A percentile compares a stretch with the other conserved stretches of the same genome.
phyloP scores from a whole-genome alignment of 2,888 invertebrate genomes.

The Andrena bicolor region DNA sequence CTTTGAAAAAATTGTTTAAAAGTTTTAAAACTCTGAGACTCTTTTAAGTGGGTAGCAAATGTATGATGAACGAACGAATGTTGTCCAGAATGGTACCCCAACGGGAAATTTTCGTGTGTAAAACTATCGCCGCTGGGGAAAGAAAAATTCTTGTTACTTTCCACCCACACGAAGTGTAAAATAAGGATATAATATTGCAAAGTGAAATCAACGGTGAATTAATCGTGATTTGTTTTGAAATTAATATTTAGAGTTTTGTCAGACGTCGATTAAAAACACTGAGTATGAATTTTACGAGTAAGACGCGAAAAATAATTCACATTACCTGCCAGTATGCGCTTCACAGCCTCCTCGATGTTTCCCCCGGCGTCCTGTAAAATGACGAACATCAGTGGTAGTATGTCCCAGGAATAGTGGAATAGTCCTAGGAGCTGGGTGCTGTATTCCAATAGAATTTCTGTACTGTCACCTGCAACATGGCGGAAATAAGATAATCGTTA shows the following conservation, averaged over 20 bases:
- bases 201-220: neutral
- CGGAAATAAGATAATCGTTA: neutral
- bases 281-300: neutral
- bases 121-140: slow-evolving; percentile 42
- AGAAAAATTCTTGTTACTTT: slow-evolving; percentile 37
- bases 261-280: neutral
- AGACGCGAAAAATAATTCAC: neutral
- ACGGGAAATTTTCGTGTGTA: slow-evolving; percentile 41
- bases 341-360: slow-evolving; percentile 91
- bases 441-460: slow-evolving; percentile 89
- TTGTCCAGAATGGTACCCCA: slow-evolving; percentile 19
- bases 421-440: slow-evolving; percentile 87
- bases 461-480: slow-evolving; percentile 55
- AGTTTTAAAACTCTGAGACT: neutral
- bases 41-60: slow-evolving; percentile 40
- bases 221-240: neutral
- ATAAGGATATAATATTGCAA: neutral
- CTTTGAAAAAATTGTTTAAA: neutral
- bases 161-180: neutral
- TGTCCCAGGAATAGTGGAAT: slow-evolving; percentile 92
- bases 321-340: slow-evolving; percentile 92
- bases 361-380: slow-evolving; percentile 91
- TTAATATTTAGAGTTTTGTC: neutral
- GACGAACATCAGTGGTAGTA: slow-evolving; percentile 92
- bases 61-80: slow-evolving; percentile 33